These are phyloP conservation scores for Scaptomyza tumidula DNA, from an alignment of 2,888 invertebrate genomes.

Conservation along the genomic window DNA sequence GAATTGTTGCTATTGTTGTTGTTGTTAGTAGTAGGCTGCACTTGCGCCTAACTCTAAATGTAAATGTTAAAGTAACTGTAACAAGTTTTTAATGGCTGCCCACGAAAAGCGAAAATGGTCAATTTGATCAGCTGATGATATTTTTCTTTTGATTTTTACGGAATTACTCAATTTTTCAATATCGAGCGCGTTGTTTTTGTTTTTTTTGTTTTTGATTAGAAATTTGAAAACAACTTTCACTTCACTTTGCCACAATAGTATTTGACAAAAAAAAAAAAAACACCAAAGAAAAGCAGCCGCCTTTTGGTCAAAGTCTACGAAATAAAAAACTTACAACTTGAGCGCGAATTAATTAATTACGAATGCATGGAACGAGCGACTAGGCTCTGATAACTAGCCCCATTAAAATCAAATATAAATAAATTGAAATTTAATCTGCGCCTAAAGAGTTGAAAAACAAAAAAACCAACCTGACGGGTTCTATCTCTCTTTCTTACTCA, in stretches of 20 bases:
- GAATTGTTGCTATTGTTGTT: constrained; percentile 16
- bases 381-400: constrained; percentile 52
- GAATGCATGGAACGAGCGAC: constrained; percentile 69
- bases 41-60: constrained; percentile 27
- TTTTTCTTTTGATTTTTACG: constrained; percentile 21
- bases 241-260: constrained; percentile 59
- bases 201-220: constrained; percentile 36
- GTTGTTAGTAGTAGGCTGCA: constrained; percentile 22
- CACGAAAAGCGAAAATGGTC: constrained; percentile 37
- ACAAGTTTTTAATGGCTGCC: constrained; percentile 22
- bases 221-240: constrained; percentile 71
- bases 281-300: constrained; percentile 54
- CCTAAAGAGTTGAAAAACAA: constrained; percentile 49
- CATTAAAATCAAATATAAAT: constrained; percentile 72
- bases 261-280: constrained; percentile 67
- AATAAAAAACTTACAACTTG: constrained; percentile 38
- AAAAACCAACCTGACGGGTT: background rate
- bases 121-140: constrained; percentile 36
- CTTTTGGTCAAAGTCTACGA: constrained; percentile 40
- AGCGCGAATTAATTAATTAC: constrained; percentile 81
- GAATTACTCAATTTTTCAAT: constrained; percentile 67
- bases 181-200: constrained; percentile 20
- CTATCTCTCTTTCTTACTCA: background rate
- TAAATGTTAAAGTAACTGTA: constrained; percentile 18
- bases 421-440: constrained; percentile 69